These are phyloP conservation scores for Hippasteria phrygiana DNA, from an alignment of 53 echinoderm and acorn worm species.

Conservation along the genomic window DNA sequence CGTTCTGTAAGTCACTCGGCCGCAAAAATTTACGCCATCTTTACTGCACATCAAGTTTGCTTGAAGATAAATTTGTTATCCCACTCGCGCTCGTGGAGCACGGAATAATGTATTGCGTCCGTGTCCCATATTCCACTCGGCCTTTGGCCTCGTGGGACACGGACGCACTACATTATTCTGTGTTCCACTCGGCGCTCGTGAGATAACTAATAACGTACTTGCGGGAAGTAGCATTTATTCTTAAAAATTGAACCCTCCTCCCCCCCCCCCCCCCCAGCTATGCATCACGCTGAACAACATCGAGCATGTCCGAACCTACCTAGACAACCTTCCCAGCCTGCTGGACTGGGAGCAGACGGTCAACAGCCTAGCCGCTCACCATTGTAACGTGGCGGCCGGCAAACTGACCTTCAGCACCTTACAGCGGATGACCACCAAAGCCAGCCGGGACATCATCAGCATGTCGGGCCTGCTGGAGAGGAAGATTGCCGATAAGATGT, in stretches of 20 bases:
- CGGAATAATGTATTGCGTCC: no score
- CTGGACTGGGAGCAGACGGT: slow-evolving; percentile 89
- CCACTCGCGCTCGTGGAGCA: no score
- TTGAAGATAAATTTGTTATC: no score
- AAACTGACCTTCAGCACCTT: slow-evolving; percentile 83
- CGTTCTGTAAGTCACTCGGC: no score
- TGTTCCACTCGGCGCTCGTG: no score
- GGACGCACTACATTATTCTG: no score
- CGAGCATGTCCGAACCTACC: slow-evolving; percentile 90
- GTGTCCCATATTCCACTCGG: no score
- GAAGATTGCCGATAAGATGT: slow-evolving; percentile 90
- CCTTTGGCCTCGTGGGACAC: no score
- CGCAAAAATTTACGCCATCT: no score
- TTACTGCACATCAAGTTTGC: no score
- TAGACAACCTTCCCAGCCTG: slow-evolving; percentile 89
- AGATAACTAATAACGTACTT: no score
- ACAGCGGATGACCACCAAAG: slow-evolving; percentile 78
- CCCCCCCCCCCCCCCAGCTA: slow-evolving; percentile 63
- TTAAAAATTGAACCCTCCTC: background rate
- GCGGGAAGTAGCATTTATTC: no score
- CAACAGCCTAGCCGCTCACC: slow-evolving; percentile 73
- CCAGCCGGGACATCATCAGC: slow-evolving; percentile 78
- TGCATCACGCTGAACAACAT: slow-evolving; percentile 99
- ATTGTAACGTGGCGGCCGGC: slow-evolving; percentile 76
- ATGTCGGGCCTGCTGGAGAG: slow-evolving; percentile 80